Evolutionary conservation across 2,797 vertebrate genomes (phyloP), one percentile per base, ranked within the genome.

Genomic region (Fratercula arctica): DNA sequence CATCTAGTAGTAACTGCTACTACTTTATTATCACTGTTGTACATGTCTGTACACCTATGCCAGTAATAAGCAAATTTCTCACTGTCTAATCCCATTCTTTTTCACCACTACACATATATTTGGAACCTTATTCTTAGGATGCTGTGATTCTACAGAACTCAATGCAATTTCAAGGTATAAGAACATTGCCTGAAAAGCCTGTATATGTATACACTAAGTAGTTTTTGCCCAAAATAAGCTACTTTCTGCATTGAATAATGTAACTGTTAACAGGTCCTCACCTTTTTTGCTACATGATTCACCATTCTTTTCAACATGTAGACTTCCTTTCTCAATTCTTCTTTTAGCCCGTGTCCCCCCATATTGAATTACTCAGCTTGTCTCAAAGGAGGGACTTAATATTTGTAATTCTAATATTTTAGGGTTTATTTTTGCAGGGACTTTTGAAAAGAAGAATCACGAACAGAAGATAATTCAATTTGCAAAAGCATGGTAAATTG

Each of bases 391-490:
- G 83, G 20, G 37, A 85, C 19, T 72, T 78, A 43, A 15, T 56
- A 50, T 76, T 54, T 67, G 26, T 61, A 67, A 37, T 29, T 94
- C 63, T 67, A 59, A 59, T 85, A 91, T 56, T 83, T 79, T 51
- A 28, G 28, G 25, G 23, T 90, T 91, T 85, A 48, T 83, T 89
- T 97, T 84, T 90, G 15, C 43, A 73, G 39, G 10, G 72, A 69
- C 9, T 69, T 84, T 93, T 56, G 75, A 88, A 59, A 87, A 69
- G 46, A 89, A 94, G 35, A 92, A 75, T 82, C 57, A 39, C 54
- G 59, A 96, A 89, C 66, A 64, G 26, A 79, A 63, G 25, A 70
- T 69, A 92, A 92, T 93, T 93, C 41, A 25, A 33, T 94, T 80
- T 96, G 74, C 64, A 92, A 90, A 85, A 66, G 35, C 45, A 56